A percentile compares a stretch with the other conserved stretches of the same genome.
Conservation (phyloP, 2,797 vertebrate species). For the Florisuga fusca region DNA sequence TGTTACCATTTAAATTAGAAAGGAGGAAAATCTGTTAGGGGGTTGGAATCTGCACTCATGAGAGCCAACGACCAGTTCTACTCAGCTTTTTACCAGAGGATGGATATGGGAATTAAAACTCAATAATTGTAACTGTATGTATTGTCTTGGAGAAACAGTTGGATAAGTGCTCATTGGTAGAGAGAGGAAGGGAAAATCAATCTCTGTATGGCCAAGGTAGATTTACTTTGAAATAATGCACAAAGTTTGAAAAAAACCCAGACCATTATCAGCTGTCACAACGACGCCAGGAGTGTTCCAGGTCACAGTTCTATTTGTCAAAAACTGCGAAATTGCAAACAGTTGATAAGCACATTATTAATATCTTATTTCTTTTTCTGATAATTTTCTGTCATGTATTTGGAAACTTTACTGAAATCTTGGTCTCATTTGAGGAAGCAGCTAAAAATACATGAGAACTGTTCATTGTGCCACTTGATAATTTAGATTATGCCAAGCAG, state of each 20-base stretch:
- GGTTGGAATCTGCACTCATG: background rate
- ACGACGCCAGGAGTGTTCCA: background rate
- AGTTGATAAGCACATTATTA: background rate
- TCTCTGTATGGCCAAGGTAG: background rate
- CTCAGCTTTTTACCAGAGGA: background rate
- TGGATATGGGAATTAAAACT: background rate
- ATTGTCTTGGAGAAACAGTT: background rate
- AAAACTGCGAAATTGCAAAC: background rate
- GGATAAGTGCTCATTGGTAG: background rate
- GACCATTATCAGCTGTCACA: background rate
- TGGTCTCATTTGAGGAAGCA: background rate
- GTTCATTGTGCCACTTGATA: background rate
- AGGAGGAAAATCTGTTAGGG: background rate
- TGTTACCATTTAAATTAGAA: background rate
- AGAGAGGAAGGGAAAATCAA: background rate
- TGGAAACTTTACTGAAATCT: background rate
- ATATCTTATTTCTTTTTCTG: conserved; percentile 24
- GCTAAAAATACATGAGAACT: background rate
- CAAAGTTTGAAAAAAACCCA: background rate
- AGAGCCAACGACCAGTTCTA: background rate
- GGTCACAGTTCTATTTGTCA: conserved; percentile 3
- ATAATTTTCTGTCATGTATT: background rate
- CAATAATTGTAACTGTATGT: background rate
- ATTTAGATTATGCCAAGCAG: background rate
- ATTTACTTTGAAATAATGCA: background rate